These are phyloP conservation scores for Eupithecia insigniata DNA, from an alignment of 2,888 invertebrate genomes.

Conservation along the genomic window DNA sequence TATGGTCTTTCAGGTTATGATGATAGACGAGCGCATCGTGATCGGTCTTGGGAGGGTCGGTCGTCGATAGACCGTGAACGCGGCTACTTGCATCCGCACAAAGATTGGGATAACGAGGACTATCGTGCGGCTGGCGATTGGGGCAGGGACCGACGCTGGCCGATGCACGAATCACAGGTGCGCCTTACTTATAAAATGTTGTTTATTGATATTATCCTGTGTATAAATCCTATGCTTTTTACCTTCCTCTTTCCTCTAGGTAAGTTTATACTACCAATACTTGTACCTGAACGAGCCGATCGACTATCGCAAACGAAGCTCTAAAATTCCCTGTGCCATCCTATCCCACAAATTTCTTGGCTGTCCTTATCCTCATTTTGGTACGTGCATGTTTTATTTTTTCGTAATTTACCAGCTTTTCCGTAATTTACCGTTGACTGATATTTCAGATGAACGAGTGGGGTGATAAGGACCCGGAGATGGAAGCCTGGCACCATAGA, in stretches of 20 bases:
- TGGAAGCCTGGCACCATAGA: constrained; percentile 80
- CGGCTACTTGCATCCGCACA: constrained; percentile 77
- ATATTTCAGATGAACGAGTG: constrained; percentile 75
- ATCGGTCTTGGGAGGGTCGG: constrained; percentile 84
- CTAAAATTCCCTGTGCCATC: constrained; percentile 71
- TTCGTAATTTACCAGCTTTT: constrained; percentile 3
- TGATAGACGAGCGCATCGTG: constrained; percentile 78
- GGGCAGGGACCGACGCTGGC: constrained; percentile 80
- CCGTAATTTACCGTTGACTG: neutral
- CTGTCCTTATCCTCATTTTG: constrained; percentile 78
- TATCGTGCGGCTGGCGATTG: constrained; percentile 82
- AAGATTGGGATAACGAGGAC: constrained; percentile 83
- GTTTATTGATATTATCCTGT: neutral
- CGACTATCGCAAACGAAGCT: constrained; percentile 71
- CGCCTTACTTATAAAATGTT: neutral
- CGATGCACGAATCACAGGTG: constrained; percentile 79
- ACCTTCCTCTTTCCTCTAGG: constrained; percentile 63
- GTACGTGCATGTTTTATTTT: constrained; percentile 63
- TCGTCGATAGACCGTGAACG: constrained; percentile 79
- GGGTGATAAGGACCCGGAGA: constrained; percentile 79
- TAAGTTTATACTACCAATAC: constrained; percentile 68
- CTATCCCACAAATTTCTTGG: constrained; percentile 82
- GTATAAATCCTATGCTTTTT: constrained; percentile 32
- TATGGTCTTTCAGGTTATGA: constrained; percentile 68
- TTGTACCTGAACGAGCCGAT: constrained; percentile 75